phyloP scores from a whole-genome alignment of 1,140 invertebrate species.

The Dreissena rostriformis region DNA sequence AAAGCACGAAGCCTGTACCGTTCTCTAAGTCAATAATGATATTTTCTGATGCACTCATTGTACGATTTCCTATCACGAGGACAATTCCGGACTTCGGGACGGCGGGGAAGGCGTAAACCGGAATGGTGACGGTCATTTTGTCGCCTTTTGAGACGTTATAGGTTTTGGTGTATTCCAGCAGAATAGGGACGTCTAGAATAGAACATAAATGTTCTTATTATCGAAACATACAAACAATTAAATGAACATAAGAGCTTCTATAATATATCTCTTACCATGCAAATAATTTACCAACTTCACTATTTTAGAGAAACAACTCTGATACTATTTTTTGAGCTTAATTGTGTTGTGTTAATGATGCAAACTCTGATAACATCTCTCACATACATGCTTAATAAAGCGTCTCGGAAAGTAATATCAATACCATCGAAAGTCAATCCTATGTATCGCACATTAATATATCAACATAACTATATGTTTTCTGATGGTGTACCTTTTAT shows the following conservation, averaged over 20 bases:
- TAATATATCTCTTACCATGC: background rate
- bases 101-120: background rate
- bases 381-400: too few relatives aligned
- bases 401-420: background rate
- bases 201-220: background rate
- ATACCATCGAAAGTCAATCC: too few relatives aligned
- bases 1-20: too few relatives aligned
- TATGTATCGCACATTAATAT: too few relatives aligned
- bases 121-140: background rate
- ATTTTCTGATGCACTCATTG: too few relatives aligned
- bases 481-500: background rate
- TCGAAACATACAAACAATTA: background rate
- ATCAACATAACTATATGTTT: too few relatives aligned
- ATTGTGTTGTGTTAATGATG: background rate
- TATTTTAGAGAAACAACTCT: background rate
- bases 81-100: background rate
- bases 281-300: background rate
- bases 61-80: too few relatives aligned
- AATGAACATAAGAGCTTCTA: too few relatives aligned
- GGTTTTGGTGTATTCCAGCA: background rate
- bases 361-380: too few relatives aligned
- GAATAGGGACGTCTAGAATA: background rate
- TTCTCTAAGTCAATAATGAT: too few relatives aligned
- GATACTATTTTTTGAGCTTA: background rate
- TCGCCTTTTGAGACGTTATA: slow-evolving; percentile 13